These are phyloP conservation scores for Oreochromis mossambicus DNA, from an alignment of 2,797 vertebrate genomes.

Conservation along the genomic window DNA sequence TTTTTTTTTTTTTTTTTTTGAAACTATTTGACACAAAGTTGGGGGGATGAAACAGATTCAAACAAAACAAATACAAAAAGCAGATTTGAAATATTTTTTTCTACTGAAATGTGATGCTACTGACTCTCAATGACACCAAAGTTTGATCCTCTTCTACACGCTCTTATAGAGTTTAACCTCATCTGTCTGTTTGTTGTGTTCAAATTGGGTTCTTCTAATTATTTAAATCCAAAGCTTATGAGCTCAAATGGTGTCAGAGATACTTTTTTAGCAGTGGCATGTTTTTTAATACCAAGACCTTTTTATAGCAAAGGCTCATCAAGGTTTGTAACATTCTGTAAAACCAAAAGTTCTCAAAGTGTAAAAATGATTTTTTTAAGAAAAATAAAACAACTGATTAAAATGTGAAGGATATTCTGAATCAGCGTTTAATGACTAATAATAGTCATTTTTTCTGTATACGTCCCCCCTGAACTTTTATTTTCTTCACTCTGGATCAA, in stretches of 20 bases:
- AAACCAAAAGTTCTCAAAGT: slow-evolving; percentile 44
- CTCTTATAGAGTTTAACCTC: slow-evolving; percentile 17
- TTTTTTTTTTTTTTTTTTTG: neutral
- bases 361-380: slow-evolving; percentile 24
- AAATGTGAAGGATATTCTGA: slow-evolving; percentile 45
- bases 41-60: slow-evolving; percentile 24
- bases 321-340: slow-evolving; percentile 39
- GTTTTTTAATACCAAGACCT: slow-evolving; percentile 41
- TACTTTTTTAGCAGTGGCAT: slow-evolving; percentile 40
- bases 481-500: slow-evolving; percentile 14
- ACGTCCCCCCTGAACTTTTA: slow-evolving; percentile 41
- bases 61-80: slow-evolving; percentile 42
- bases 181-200: slow-evolving; percentile 36
- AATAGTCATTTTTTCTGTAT: slow-evolving; percentile 41
- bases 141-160: slow-evolving; percentile 34
- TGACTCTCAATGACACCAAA: slow-evolving; percentile 53
- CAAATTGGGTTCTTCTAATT: slow-evolving; percentile 48
- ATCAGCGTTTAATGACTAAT: slow-evolving; percentile 36
- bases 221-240: slow-evolving; percentile 45
- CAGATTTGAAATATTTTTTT: slow-evolving; percentile 37
- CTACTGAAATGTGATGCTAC: slow-evolving; percentile 42
- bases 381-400: slow-evolving; percentile 16
- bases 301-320: slow-evolving; percentile 40
- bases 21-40: neutral
- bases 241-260: slow-evolving; percentile 19